Evolutionary conservation across 2,113 vertebrate species (phyloP), one percentile per base, ranked within the genome.

Genomic region (Microcebus lehilahytsara): DNA sequence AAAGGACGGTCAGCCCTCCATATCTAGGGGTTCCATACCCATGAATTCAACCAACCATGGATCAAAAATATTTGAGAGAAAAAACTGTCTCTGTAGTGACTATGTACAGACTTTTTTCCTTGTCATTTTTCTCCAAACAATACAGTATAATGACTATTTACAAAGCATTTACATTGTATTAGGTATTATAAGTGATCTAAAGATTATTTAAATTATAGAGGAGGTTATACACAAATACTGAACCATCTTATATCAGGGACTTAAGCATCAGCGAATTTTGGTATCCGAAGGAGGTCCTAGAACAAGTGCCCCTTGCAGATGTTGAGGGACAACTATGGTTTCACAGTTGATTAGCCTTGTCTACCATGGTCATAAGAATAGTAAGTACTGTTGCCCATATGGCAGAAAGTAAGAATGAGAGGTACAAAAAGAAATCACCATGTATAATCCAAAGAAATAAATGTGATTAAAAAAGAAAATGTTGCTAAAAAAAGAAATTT

Each of bases 401-500:
- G 58, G 23, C 72, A 95, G 30, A 86, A 90, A 91, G 32, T 66
- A 74, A 91, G 58, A 78, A 37, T 30, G 72, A 83, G 66, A 94
- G 37, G 27, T 42, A 75, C 49, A 93, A 81, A 79, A 85, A 80
- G 11, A 84, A 30, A 84, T 49, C 37, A 87, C 23, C 22, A 64
- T 4, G 22, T n/a, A 37, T 51, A 30, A 95, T 27, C 5, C 34
- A 89, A 84, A 46, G 51, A 95, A 66, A 12, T 40, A 58, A 93
- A 93, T 9, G 20, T 56, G 56, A 71, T 66, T 79, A 85, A 92
- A 72, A 95, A 95, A 12, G 53, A 53, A 88, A 96, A 62, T 67
- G 23, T 40, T 91, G 67, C 25, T 71, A 64, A 72, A 67, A 80
- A 77, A 74, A 79, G 10, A 67, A 79, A 88, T 14, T 62, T 17